Evolutionary conservation across 2,113 vertebrate species (phyloP), one percentile per base, ranked within the genome.

Genomic region (Prunella himalayana): DNA sequence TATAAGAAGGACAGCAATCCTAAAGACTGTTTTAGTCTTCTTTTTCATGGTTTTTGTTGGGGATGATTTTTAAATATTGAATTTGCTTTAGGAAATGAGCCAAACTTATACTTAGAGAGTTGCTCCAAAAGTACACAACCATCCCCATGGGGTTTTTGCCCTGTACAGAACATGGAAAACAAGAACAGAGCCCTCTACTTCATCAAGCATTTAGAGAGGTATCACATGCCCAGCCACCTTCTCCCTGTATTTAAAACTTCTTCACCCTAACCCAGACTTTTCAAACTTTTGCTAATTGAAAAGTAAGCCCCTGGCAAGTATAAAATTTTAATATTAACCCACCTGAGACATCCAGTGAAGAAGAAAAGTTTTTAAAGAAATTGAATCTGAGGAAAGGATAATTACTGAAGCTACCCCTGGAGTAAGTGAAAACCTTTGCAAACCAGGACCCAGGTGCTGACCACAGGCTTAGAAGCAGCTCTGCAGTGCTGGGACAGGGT

Each of bases 251-350:
- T 88, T 78, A 81, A 83, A 93, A 90, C 60, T 86, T 59, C 51
- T 50, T 75, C 35, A 88, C 37, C 42, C 85, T 64, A 71, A 75
- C 20, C 28, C 16, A 75, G 39, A 49, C 76, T 93, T 84, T 78
- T 75, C 72, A 65, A 64, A 88, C 49, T 75, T 51, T 7, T 53
- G 61, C 57, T 95, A 97, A 95, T 93, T 95, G 92, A 92, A 92
- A 93, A 96, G 72, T 92, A 88, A 86, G 94, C 96, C 95, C 37
- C 57, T 82, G 92, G 96, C 96, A 94, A 97, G 44, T 86, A 93
- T 96, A 56, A 96, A 96, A 96, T 68, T 90, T 96, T 97, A 95
- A 96, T 94, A 86, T 53, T 77, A 86, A 92, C 60, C 80, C 86
- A 65, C 70, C 37, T 75, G 95, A 93, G 93, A 84, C 25, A 0